Evolutionary conservation across 2,113 vertebrate genomes (phyloP).

Genomic region (Stigmatopora nigra): DNA sequence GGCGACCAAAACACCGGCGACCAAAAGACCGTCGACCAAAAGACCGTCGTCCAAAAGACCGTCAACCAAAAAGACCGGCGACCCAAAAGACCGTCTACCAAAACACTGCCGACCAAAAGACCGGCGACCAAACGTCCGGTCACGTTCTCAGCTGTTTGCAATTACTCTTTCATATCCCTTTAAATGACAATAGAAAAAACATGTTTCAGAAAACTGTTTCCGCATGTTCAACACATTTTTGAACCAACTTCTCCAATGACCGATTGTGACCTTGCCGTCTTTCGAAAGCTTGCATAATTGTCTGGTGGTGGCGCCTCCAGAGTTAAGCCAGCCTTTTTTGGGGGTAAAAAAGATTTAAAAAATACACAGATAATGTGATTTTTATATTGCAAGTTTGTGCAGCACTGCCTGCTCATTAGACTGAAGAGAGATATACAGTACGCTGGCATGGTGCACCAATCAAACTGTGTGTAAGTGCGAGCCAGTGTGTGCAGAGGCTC

Average conservation of each 20-base stretch:
- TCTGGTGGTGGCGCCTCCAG: constrained; percentile 4
- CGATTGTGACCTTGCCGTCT: neutral
- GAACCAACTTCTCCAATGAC: neutral
- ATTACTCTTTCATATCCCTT: neutral
- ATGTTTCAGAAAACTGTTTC: neutral
- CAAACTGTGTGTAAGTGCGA: constrained; percentile 21
- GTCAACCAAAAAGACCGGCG: too few relatives aligned
- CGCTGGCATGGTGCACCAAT: constrained; percentile 29
- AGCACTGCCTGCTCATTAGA: constrained; percentile 53
- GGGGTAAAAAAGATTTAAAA: constrained; percentile 36
- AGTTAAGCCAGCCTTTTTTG: constrained; percentile 26
- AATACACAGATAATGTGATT: constrained; percentile 44
- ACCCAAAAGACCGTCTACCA: too few relatives aligned
- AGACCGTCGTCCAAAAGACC: too few relatives aligned
- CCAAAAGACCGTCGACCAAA: too few relatives aligned
- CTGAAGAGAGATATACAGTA: constrained; percentile 23
- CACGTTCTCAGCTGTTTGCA: neutral
- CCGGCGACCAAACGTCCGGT: too few relatives aligned
- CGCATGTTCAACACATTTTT: neutral
- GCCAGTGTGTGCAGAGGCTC: constrained; percentile 26
- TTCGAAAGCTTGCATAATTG: neutral
- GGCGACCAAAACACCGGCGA: too few relatives aligned
- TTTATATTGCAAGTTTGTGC: constrained; percentile 34
- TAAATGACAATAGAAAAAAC: neutral
- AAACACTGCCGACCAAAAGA: too few relatives aligned